Evolutionary conservation across 2,888 invertebrate species (phyloP), one percentile per base, ranked within the genome.

Genomic region (Iphiclides podalirius): DNA sequence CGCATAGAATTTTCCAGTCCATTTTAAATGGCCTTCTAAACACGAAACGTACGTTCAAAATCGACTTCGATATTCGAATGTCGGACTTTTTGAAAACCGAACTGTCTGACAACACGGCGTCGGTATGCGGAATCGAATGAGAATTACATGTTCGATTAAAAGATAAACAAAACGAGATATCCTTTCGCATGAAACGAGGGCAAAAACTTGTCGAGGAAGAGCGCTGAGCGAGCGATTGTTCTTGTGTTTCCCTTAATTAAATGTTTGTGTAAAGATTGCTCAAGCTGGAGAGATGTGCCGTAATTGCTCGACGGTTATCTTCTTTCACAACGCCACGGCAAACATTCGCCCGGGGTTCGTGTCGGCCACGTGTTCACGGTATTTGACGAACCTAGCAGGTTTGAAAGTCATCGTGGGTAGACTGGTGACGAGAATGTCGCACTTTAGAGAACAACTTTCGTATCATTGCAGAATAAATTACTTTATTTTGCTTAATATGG

Each of bases 271-370:
- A 52, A 45, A 55, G 55, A 55, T 74, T 71, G 67, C 74, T 55
- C 56, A 70, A 73, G 61, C 60, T 61, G 65, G 64, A 67, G 67
- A 67, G 66, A 70, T 64, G 67, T 69, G 64, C 66, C 57, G 67
- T 68, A 65, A 67, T 69, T 61, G 59, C 47, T 56, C 62, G 73
- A 73, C 72, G 66, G 64, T 59, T 60, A 70, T 69, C 67, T 36
- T 62, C 61, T 74, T 72, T 71, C 70, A 60, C 64, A 72, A 71
- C 56, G 31, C 54, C 47, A 53, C 8, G 11, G 63, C 64, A 65
- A 66, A 67, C 65, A 55, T 44, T 47, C 23, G 46, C 51, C 47
- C 41, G 46, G n/a, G 52, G 54, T 52, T 53, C 55, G n/a, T n/a
- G n/a, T 31, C 16, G 43, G n/a, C 12, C 23, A 36, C 17, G 34